Percentiles rank a stretch among this genome's conserved stretches.
Evolutionary conservation across 2,113 vertebrate genomes (phyloP).

Genomic region (Apteryx mantelli): DNA sequence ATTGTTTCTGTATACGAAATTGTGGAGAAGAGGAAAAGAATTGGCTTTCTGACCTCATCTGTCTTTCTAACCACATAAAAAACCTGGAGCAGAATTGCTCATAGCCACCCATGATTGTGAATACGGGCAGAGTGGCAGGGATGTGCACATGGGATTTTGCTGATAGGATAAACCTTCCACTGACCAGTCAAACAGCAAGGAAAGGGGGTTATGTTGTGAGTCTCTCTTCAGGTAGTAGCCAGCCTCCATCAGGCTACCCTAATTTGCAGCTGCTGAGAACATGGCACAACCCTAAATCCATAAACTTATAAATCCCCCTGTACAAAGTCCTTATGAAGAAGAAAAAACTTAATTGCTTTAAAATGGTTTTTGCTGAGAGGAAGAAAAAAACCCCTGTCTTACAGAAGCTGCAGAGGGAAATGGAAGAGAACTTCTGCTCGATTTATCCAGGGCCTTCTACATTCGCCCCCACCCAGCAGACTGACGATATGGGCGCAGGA

Average conservation of each 20-base stretch:
- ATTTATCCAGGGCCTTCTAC: background rate
- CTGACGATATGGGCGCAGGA: background rate
- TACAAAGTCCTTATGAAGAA: background rate
- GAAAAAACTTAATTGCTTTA: background rate
- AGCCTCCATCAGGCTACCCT: background rate
- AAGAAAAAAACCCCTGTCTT: too few species aligned
- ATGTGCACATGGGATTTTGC: background rate
- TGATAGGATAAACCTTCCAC: background rate
- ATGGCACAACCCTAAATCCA: background rate
- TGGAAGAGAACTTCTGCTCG: background rate
- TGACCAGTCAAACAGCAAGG: background rate
- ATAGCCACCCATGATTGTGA: background rate
- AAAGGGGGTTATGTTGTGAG: background rate
- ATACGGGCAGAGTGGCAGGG: background rate
- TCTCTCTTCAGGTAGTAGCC: background rate
- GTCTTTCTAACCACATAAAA: background rate
- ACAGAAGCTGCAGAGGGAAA: background rate
- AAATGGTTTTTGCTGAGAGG: background rate
- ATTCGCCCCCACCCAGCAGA: accelerated
- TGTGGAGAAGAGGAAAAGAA: background rate
- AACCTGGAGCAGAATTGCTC: background rate
- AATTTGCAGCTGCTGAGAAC: background rate
- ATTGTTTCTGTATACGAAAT: background rate
- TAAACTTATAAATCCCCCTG: background rate
- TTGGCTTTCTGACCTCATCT: background rate